Percentiles rank a stretch among this genome's conserved stretches.
Conservation (phyloP, 2,888 invertebrate genomes). For the Julus scandinavius region DNA sequence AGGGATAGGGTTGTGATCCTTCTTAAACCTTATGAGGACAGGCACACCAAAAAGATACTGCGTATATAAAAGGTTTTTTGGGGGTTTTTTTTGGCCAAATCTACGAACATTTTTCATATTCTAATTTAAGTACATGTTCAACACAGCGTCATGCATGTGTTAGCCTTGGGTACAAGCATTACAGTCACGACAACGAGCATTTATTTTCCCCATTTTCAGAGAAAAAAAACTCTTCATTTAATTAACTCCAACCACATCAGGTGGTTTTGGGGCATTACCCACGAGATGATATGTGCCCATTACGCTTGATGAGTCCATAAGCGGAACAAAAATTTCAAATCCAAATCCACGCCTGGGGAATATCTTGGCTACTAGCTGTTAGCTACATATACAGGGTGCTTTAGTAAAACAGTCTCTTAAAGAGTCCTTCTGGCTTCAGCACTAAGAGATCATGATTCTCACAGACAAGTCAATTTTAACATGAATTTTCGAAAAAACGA, state of each 20-base stretch:
- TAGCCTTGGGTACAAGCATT: background rate
- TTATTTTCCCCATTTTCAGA: background rate
- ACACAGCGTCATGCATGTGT: background rate
- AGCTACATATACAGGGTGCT: background rate
- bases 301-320: background rate
- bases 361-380: background rate
- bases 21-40: too few species aligned
- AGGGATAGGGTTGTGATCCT: too few species aligned
- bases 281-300: background rate
- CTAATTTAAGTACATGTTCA: background rate
- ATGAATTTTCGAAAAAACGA: too few species aligned
- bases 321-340: background rate
- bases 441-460: too few species aligned
- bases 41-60: too few species aligned
- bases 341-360: background rate
- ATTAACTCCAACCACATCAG: background rate
- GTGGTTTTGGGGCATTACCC: background rate
- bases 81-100: too few species aligned
- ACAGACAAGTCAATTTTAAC: too few species aligned
- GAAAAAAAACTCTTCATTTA: background rate
- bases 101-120: background rate
- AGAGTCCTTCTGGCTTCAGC: too few species aligned
- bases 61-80: too few species aligned
- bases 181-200: background rate
- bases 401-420: background rate